Conservation (phyloP, 2,888 invertebrate genomes). For the Apomyelois bistriatella region DNA sequence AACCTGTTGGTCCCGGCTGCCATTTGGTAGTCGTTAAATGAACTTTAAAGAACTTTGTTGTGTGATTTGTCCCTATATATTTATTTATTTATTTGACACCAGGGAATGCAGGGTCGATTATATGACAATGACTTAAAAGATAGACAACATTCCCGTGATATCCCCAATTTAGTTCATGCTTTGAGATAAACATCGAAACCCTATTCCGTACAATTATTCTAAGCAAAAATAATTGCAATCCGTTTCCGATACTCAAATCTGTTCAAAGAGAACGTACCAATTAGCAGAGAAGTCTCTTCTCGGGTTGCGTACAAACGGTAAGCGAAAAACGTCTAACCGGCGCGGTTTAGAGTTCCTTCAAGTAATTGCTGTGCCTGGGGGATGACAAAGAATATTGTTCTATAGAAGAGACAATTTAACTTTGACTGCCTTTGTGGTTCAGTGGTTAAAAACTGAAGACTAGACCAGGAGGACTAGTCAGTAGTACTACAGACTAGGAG, state of each 20-base stretch:
- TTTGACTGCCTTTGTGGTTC: too few species aligned
- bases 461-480: too few species aligned
- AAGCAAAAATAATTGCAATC: constrained; percentile 17
- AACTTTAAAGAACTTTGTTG: too few species aligned
- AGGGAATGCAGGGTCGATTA: too few species aligned
- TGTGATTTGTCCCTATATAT: too few species aligned
- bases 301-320: constrained; percentile 52
- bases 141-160: not conserved
- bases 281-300: constrained; percentile 61
- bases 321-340: constrained; percentile 58
- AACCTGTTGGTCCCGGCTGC: too few species aligned
- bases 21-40: too few species aligned
- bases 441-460: too few species aligned
- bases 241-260: constrained; percentile 36
- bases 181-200: constrained; percentile 3
- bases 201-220: constrained; percentile 1
- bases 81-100: too few species aligned
- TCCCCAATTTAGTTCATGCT: not conserved
- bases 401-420: constrained; percentile 3
- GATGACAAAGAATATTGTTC: constrained; percentile 32
- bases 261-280: constrained; percentile 55
- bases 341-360: constrained; percentile 57
- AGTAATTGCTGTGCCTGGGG: constrained; percentile 67
- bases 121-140: too few species aligned
- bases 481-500: too few species aligned